A percentile compares a stretch with the other conserved stretches of the same genome.
These are phyloP conservation scores for Phyllostomus discolor DNA, from an alignment of 2,113 vertebrate species.

Conservation along the genomic window DNA sequence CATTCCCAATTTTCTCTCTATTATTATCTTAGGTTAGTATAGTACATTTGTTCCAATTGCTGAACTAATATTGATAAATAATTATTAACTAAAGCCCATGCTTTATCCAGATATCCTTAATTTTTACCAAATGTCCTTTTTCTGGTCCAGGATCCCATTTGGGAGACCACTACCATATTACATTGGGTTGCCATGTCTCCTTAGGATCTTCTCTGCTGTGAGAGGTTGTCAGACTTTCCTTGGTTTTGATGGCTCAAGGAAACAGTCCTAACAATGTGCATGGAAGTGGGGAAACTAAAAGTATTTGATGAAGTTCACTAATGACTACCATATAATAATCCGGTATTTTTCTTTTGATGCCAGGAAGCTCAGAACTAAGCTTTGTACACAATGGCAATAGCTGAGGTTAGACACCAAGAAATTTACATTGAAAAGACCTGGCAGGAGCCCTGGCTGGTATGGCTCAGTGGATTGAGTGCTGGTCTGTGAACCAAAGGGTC, in stretches of 20 bases:
- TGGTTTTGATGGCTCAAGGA: neutral
- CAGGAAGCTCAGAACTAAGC: neutral
- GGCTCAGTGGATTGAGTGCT: too few species aligned
- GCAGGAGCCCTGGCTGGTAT: neutral
- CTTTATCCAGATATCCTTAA: neutral
- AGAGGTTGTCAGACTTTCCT: neutral
- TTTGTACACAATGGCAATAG: neutral
- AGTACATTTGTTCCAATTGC: neutral
- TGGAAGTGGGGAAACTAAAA: neutral
- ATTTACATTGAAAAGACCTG: neutral
- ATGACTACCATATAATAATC: neutral
- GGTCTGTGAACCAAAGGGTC: too few species aligned
- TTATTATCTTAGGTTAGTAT: neutral
- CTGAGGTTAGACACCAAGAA: neutral
- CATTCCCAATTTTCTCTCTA: neutral
- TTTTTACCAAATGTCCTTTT: neutral
- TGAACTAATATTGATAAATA: neutral
- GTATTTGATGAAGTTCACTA: neutral
- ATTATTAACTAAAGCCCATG: neutral
- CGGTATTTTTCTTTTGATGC: neutral
- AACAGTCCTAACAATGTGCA: neutral
- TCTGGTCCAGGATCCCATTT: neutral
- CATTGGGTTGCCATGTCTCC: neutral
- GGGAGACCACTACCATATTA: neutral
- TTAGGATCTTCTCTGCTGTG: neutral